These are phyloP conservation scores for Spinus olivaceus DNA, from an alignment of 2,797 vertebrate species.

Conservation along the genomic window DNA sequence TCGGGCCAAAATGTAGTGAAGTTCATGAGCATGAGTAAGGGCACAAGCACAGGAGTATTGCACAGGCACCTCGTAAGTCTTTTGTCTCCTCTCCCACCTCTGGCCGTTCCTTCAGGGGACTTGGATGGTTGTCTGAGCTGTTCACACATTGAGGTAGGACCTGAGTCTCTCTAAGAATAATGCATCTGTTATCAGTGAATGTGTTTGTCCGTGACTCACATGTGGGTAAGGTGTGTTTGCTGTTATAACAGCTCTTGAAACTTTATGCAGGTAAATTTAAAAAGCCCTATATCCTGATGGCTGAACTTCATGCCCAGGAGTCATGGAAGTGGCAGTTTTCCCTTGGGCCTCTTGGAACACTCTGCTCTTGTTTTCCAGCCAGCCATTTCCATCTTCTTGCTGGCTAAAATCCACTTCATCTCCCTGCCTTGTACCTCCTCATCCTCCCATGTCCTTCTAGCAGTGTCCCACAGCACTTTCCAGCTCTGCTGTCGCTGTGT, in stretches of 20 bases:
- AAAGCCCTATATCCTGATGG: slow-evolving; percentile 17
- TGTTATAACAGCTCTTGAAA: slow-evolving; percentile 49
- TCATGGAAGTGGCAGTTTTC: neutral
- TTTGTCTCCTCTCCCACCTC: slow-evolving; percentile 22
- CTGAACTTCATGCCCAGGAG: neutral
- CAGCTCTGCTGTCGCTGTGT: fast-evolving
- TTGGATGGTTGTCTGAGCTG: neutral
- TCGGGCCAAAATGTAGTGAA: fast-evolving
- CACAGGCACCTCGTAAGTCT: neutral
- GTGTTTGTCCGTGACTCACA: slow-evolving; percentile 59
- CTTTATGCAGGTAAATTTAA: neutral
- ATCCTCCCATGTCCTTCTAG: neutral
- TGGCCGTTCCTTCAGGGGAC: neutral
- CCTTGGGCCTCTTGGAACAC: neutral
- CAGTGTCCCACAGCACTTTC: neutral
- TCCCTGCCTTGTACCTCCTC: neutral
- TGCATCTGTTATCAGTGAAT: slow-evolving; percentile 11
- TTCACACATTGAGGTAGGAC: neutral
- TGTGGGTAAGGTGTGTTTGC: slow-evolving; percentile 53
- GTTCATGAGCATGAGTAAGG: neutral
- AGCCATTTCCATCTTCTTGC: neutral
- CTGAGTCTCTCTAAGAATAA: slow-evolving; percentile 43
- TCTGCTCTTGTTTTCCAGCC: neutral
- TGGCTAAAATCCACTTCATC: neutral
- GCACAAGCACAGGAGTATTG: neutral